phyloP scores from a whole-genome alignment of 2,797 vertebrate genomes.

The Aldrovandia affinis region DNA sequence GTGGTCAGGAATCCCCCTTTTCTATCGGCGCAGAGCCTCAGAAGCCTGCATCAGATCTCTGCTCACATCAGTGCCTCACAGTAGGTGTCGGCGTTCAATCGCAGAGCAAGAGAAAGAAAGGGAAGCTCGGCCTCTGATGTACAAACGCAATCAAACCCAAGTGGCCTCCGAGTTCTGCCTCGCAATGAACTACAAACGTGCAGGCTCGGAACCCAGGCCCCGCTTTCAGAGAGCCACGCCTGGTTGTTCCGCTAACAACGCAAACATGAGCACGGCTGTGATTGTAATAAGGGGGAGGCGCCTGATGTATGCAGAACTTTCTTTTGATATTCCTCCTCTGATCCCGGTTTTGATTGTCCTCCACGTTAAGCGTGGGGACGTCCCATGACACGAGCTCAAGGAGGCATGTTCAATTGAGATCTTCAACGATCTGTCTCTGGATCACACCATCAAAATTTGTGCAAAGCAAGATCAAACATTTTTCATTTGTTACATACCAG shows the following conservation, averaged over 20 bases:
- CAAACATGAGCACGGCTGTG: constrained; percentile 49
- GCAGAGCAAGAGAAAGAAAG: background rate
- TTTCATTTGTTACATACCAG: constrained; percentile 68
- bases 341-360: constrained; percentile 64
- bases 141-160: constrained; percentile 51
- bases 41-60: background rate
- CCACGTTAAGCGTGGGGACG: constrained; percentile 65
- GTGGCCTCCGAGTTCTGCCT: constrained; percentile 40
- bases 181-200: constrained; percentile 24
- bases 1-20: background rate
- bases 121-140: constrained; percentile 4
- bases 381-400: constrained; percentile 68
- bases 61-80: constrained; percentile 5
- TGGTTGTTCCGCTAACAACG: background rate
- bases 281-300: constrained; percentile 64
- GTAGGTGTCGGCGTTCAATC: background rate
- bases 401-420: constrained; percentile 68
- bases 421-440: constrained; percentile 70
- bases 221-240: background rate
- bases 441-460: constrained; percentile 67
- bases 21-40: background rate
- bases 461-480: constrained; percentile 72
- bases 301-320: constrained; percentile 70
- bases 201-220: background rate
- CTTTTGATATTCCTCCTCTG: constrained; percentile 75